Percentiles rank a stretch among this genome's conserved stretches.
Conservation (phyloP, 1,140 invertebrate genomes). For the Drosophila kohkoa region DNA sequence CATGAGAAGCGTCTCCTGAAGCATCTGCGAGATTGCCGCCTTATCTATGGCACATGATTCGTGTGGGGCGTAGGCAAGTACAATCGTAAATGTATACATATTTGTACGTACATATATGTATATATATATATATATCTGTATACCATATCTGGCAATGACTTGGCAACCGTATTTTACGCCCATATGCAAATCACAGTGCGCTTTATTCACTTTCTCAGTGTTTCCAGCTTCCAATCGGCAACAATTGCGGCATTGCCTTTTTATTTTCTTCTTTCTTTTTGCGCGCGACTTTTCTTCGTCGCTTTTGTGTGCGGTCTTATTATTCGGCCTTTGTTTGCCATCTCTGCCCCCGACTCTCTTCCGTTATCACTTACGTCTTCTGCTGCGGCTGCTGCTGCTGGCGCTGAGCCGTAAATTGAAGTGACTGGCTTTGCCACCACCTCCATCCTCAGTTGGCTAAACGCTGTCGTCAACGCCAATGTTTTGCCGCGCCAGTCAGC, state of each 20-base stretch:
- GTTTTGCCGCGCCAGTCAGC: slow-evolving; percentile 3
- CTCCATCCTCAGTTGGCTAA: not conserved
- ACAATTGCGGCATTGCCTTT: slow-evolving; percentile 38
- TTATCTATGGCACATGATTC: slow-evolving; percentile 18
- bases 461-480: not conserved
- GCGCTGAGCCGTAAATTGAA: slow-evolving; percentile 36
- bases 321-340: slow-evolving; percentile 31
- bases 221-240: slow-evolving; percentile 26
- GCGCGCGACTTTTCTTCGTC: slow-evolving; percentile 4
- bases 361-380: slow-evolving; percentile 26
- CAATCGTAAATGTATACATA: not conserved
- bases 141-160: slow-evolving; percentile 38
- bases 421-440: slow-evolving; percentile 24
- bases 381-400: slow-evolving; percentile 1
- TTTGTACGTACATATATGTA: slow-evolving; percentile 1
- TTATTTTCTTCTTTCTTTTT: slow-evolving; percentile 11
- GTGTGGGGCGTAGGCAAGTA: slow-evolving; percentile 15
- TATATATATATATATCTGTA: slow-evolving; percentile 16
- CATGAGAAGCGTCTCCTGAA: not conserved
- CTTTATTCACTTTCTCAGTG: slow-evolving; percentile 34
- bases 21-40: slow-evolving; percentile 2
- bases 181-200: slow-evolving; percentile 59
- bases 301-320: slow-evolving; percentile 30
- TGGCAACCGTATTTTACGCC: slow-evolving; percentile 48
- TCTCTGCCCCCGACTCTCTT: slow-evolving; percentile 21